Base-by-base conservation (phyloP, 1,140 invertebrate species). In the Cyclina sinensis region DNA sequence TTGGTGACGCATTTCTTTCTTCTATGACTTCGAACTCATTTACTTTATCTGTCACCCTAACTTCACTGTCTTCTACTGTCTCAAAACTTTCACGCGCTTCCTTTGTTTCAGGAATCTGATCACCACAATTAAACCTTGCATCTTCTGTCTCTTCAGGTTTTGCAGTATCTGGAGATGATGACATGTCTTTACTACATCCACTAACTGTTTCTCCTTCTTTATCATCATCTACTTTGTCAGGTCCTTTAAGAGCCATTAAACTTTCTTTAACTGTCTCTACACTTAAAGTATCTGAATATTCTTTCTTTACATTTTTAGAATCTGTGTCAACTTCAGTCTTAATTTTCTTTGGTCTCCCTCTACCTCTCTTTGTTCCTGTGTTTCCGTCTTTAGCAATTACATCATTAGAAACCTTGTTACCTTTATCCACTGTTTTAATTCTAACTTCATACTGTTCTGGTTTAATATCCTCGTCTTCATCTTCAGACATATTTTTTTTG, bases 211-310 rank as follows among this genome's bases (percentile, higher is more conserved):
- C 32, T 16, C 11, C 18, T 30, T 65, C 48, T 39, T 74, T 43
- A 16, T 57, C 9, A 39, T 35, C 35, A 11, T 81, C 51, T n/a
- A 27, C 78, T 51, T 54, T 87, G 87, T 74, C 0, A 87, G 48
- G 24, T 79, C 89, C 11, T 90, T 86, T 65, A 86, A 83, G 12
- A 89, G 84, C 84, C 46, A 89, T 90, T n/a, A 62, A 32, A 62
- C 62, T 89, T 24, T 68, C 57, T 62, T 73, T 24, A 16, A 43
- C 70, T 57, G 21, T 76, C 76, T 65, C 30, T 76, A 16, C 14
- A 37, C 65, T 70, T 70, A 70, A 70, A 37, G 65, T 74, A 7
- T 43, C 35, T n/a, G 37, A 39, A 5, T 16, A 21, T 82, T 73
- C 83, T 30, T 79, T 74, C 32, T 83, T 18, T n/a, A 16, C 79